Evolutionary conservation across 1,140 invertebrate species (phyloP).

Genomic region (Popillia japonica): DNA sequence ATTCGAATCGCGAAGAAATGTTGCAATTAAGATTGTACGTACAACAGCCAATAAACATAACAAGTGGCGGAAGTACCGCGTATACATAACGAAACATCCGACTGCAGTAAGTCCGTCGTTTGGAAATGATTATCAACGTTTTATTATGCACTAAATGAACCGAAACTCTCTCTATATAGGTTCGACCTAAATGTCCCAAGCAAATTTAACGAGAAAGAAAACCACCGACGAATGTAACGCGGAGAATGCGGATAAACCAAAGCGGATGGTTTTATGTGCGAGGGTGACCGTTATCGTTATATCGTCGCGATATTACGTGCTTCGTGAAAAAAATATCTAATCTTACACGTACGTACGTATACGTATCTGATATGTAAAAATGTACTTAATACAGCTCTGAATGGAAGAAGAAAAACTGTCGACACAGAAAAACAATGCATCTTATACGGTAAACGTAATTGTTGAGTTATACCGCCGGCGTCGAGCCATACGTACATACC

Average conservation of each 20-base stretch:
- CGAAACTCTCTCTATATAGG: background rate
- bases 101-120: background rate
- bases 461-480: too few species aligned
- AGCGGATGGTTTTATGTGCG: background rate
- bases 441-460: too few species aligned
- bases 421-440: too few species aligned
- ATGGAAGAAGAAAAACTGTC: too few species aligned
- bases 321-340: too few species aligned
- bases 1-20: background rate
- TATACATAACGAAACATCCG: conserved; percentile 16
- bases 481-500: too few species aligned
- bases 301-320: too few species aligned
- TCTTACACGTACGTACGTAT: too few species aligned
- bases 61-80: background rate
- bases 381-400: too few species aligned
- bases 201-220: conserved; percentile 25
- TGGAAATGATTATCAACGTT: conserved; percentile 21
- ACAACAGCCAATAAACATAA: background rate
- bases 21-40: conserved; percentile 20
- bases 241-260: conserved; percentile 25
- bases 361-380: too few species aligned
- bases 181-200: conserved; percentile 2
- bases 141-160: conserved; percentile 24
- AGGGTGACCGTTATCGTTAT: too few species aligned
- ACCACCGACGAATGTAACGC: background rate